phyloP scores from a whole-genome alignment of 2,797 vertebrate species.

The Tapirus indicus region DNA sequence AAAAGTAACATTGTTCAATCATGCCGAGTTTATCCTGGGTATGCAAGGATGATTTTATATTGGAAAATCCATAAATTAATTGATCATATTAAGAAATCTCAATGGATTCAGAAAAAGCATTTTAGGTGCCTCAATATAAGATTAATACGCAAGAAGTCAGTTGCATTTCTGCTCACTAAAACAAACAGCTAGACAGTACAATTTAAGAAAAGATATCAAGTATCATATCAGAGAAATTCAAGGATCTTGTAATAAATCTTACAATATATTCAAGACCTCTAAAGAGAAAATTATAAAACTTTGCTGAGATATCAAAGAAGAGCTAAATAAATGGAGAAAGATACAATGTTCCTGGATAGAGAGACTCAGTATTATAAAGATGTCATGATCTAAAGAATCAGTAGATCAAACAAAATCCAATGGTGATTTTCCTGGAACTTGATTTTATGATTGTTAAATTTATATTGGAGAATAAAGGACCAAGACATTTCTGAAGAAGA shows the following conservation, averaged over 20 bases:
- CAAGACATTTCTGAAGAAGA: conserved; percentile 6
- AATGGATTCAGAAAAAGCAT: conserved; percentile 13
- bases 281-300: not conserved
- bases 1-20: not conserved
- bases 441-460: conserved; percentile 5
- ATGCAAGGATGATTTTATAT: conserved; percentile 36
- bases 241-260: not conserved
- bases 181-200: not conserved
- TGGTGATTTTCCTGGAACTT: not conserved
- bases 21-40: not conserved
- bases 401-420: conserved; percentile 24
- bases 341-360: not conserved
- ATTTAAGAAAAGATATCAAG: not conserved
- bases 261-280: not conserved
- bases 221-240: not conserved
- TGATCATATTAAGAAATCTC: not conserved
- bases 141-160: not conserved
- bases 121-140: conserved; percentile 17
- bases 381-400: not conserved
- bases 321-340: conserved; percentile 4
- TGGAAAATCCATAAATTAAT: conserved; percentile 20
- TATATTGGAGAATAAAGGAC: not conserved
- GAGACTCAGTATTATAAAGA: not conserved
- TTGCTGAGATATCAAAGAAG: not conserved
- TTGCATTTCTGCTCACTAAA: not conserved